Evolutionary conservation across 2,113 vertebrate genomes (phyloP), one percentile per base, ranked within the genome.

Genomic region (Oreochromis tanganicae): DNA sequence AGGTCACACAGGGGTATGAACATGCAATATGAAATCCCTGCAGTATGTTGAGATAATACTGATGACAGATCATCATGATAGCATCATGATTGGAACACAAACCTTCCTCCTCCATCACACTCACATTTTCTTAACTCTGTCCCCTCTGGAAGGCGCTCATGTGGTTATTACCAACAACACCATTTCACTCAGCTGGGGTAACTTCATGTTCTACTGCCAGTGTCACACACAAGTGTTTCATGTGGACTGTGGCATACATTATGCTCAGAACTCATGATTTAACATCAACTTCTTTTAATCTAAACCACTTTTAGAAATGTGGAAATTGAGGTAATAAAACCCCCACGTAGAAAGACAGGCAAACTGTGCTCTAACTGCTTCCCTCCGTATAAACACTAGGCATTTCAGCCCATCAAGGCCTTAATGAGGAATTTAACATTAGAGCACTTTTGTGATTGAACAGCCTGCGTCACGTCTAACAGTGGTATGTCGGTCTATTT

Each of bases 1-100:
- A 50, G 43, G 43, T 78, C 24, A n/a, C 3, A 9, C 27, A 0
- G 9, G 0, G 9, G 0, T 19, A 2, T 32, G 16, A 78, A 12
- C 16, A 5, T 12, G 71, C 71, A 50, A 12, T 78, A 50, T 48
- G 46, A 75, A 75, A 75, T 75, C 43, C 4, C 43, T 48, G 71
- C 71, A 48, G 43, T 48, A 12, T 19, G 43, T 17, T 27, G 41
- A 3, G 68, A 46, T 73, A 73, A 73, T 41, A 2, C 71, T 48
- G 71, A 7, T 50, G 16, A 50, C 71, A 29, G 71, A 78, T 50
- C 29, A 50, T 32, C 16, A 32, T 4, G 43, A 78, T 32, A 78
- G 16, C 24, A 50, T 50, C 24, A 2, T 48, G 24, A 29, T 5
- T 48, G 71, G 71, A 50, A 48, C 43, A 48, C 43, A 75, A 46